These are phyloP conservation scores for Pogonognathellus flavescens DNA, from an alignment of 1,140 invertebrate species.

Conservation along the genomic window DNA sequence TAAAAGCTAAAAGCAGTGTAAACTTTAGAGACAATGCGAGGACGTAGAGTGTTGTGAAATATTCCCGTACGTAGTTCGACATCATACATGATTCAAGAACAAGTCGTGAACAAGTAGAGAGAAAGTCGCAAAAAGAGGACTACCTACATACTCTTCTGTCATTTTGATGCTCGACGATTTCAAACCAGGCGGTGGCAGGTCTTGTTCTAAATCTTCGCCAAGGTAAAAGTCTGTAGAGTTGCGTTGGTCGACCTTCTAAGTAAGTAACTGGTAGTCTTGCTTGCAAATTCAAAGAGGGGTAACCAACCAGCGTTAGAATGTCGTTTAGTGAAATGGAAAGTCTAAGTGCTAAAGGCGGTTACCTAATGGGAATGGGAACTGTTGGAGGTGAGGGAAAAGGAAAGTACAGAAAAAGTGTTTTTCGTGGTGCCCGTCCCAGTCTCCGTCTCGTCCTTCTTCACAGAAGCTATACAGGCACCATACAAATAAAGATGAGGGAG, in stretches of 20 bases:
- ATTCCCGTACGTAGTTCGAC: not conserved
- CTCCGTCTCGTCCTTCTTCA: not conserved
- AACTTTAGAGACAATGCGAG: too few species aligned
- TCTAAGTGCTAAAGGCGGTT: slow-evolving; percentile 27
- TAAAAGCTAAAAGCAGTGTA: too few species aligned
- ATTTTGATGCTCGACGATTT: not conserved
- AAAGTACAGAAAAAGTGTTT: slow-evolving; percentile 16
- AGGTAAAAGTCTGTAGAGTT: too few species aligned
- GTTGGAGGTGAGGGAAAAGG: not conserved
- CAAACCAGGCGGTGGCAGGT: not conserved
- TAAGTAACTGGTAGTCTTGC: too few species aligned
- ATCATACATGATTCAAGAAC: slow-evolving; percentile 15
- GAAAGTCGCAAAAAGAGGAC: not conserved
- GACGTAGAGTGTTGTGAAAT: too few species aligned
- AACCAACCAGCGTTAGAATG: too few species aligned
- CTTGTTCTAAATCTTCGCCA: too few species aligned
- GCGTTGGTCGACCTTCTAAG: too few species aligned
- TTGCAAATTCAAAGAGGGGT: too few species aligned
- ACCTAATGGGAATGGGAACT: slow-evolving; percentile 9
- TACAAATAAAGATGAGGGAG: slow-evolving; percentile 45
- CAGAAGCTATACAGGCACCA: not conserved
- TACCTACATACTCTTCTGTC: not conserved
- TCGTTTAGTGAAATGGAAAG: not conserved
- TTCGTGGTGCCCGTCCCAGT: not conserved
- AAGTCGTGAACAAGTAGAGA: not conserved